phyloP scores from a whole-genome alignment of 1,140 invertebrate species.

The Tetragnatha versicolor region DNA sequence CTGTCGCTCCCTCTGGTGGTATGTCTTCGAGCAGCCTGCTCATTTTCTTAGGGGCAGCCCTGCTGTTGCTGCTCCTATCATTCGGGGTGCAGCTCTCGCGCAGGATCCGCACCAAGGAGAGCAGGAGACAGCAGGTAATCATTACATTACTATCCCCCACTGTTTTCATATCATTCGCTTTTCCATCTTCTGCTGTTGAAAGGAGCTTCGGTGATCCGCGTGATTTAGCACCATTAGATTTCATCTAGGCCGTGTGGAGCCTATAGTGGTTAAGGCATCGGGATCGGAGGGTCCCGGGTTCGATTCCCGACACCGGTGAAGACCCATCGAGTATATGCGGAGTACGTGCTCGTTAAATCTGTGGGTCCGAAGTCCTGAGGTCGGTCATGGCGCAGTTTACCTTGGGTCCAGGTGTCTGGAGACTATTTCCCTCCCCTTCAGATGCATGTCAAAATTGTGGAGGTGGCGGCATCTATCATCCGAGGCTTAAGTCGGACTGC shows the following conservation, averaged over 20 bases:
- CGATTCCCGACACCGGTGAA: too few species aligned
- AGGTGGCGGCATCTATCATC: too few species aligned
- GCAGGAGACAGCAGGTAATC: slow-evolving; percentile 27
- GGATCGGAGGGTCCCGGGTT: too few species aligned
- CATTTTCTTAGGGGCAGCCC: neutral
- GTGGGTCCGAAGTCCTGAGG: too few species aligned
- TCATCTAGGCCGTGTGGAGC: neutral
- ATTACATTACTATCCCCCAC: neutral
- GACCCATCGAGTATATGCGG: too few species aligned
- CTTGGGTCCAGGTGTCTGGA: too few species aligned
- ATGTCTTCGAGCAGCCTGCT: neutral
- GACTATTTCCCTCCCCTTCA: too few species aligned
- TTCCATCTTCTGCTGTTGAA: neutral
- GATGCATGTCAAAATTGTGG: too few species aligned
- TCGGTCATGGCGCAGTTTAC: too few species aligned
- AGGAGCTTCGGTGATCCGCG: neutral
- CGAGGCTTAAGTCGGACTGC: too few species aligned
- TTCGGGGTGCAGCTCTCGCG: slow-evolving; percentile 17
- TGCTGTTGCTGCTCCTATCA: neutral
- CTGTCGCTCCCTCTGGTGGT: slow-evolving; percentile 15
- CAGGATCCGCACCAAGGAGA: slow-evolving; percentile 12
- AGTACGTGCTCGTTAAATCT: too few species aligned
- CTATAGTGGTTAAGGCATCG: too few species aligned
- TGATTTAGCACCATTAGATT: neutral
- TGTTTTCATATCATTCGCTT: neutral